Evolutionary conservation across 2,113 vertebrate species (phyloP).

Genomic region (Eptatretus burgeri): DNA sequence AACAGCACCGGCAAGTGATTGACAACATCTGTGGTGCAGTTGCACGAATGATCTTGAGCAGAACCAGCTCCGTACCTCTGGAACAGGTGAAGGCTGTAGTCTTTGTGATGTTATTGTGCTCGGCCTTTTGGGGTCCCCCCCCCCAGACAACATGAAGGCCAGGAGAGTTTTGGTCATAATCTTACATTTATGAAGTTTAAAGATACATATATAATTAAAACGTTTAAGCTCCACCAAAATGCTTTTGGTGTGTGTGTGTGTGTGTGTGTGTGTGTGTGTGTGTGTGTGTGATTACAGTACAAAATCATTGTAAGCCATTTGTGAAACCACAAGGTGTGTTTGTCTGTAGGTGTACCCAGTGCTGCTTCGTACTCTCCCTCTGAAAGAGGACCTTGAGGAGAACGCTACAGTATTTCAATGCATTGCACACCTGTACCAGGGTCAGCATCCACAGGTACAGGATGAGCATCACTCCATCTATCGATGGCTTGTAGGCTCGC

Average conservation of each 20-base stretch:
- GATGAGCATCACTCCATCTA: not conserved
- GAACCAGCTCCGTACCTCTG: conserved; percentile 21
- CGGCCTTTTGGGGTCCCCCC: not conserved
- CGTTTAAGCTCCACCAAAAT: no score
- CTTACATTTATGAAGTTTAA: not conserved
- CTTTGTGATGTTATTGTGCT: not conserved
- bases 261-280: no score
- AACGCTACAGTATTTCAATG: conserved; percentile 37
- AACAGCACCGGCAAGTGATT: conserved; percentile 25
- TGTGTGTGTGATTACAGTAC: not conserved
- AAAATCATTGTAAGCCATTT: not conserved
- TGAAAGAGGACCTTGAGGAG: conserved; percentile 48
- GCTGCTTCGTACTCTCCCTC: conserved; percentile 25
- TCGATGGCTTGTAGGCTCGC: not conserved
- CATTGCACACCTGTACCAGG: conserved; percentile 30
- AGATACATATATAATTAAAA: not conserved
- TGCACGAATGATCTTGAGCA: conserved; percentile 34
- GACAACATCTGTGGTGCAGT: conserved; percentile 57
- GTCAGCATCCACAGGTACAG: conserved; percentile 15
- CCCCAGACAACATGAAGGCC: not conserved
- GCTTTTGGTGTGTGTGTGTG: no score
- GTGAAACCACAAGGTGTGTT: not conserved
- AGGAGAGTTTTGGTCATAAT: not conserved
- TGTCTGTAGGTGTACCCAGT: conserved; percentile 30
- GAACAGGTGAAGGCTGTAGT: conserved; percentile 25